phyloP scores from a whole-genome alignment of 1,140 invertebrate genomes.

The Pachypeltis micranthus region DNA sequence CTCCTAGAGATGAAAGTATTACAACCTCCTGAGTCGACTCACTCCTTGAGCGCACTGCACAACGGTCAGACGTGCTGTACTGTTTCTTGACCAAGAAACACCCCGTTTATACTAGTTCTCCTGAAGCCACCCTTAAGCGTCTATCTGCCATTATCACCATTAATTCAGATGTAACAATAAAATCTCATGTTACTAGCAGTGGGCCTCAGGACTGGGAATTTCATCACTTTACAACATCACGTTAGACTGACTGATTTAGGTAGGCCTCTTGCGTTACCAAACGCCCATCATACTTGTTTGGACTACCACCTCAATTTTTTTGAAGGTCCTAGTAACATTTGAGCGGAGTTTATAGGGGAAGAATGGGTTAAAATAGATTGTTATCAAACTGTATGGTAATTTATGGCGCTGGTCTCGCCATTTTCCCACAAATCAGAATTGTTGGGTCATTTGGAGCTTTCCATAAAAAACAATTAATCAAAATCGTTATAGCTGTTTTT shows the following conservation, averaged over 20 bases:
- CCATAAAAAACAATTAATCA: no score
- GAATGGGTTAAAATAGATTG: no score
- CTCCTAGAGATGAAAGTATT: neutral
- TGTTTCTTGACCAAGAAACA: neutral
- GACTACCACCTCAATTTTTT: no score
- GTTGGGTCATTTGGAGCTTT: no score
- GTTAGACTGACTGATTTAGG: neutral
- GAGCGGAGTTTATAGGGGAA: no score
- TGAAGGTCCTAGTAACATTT: no score
- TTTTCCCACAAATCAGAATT: no score
- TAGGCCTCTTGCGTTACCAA: neutral
- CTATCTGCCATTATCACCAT: neutral
- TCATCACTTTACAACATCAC: neutral
- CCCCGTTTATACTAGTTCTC: neutral
- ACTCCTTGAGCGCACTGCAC: neutral
- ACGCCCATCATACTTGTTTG: no score
- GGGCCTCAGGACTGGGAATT: neutral
- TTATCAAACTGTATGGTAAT: no score
- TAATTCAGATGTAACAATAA: neutral
- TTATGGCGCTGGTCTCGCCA: no score
- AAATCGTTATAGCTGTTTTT: no score
- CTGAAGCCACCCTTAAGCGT: neutral
- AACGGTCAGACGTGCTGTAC: neutral
- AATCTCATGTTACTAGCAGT: neutral
- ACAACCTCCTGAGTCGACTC: neutral